These are phyloP conservation scores for Bettongia penicillata DNA, from an alignment of 2,113 vertebrate genomes.

Conservation along the genomic window DNA sequence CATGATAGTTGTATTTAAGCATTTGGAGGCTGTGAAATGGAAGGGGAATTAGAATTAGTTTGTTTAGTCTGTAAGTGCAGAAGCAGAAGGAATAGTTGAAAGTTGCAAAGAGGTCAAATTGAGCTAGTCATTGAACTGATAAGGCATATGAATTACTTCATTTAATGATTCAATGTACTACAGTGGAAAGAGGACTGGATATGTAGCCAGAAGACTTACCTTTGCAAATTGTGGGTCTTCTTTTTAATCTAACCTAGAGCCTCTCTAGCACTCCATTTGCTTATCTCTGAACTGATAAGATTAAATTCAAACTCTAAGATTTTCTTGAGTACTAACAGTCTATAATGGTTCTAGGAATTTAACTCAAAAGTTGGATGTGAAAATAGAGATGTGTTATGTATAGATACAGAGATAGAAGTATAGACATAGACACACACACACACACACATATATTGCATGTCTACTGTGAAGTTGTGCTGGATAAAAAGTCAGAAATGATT, in stretches of 20 bases:
- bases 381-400: too few relatives aligned
- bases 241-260: neutral
- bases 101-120: neutral
- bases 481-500: neutral
- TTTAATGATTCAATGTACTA: neutral
- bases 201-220: neutral
- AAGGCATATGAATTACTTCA: neutral
- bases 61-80: too few relatives aligned
- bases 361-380: neutral
- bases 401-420: too few relatives aligned
- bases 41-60: too few relatives aligned
- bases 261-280: neutral
- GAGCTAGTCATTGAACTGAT: neutral
- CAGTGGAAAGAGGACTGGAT: neutral
- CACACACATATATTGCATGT: too few relatives aligned
- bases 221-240: neutral
- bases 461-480: neutral
- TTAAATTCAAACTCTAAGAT: neutral
- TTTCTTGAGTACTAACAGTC: neutral
- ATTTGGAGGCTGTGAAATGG: too few relatives aligned
- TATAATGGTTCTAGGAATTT: neutral
- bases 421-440: neutral
- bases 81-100: too few relatives aligned
- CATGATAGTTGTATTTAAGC: too few relatives aligned
- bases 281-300: neutral